Evolutionary conservation across 2,888 invertebrate species (phyloP).

Genomic region (Caenorhabditis virilis): DNA sequence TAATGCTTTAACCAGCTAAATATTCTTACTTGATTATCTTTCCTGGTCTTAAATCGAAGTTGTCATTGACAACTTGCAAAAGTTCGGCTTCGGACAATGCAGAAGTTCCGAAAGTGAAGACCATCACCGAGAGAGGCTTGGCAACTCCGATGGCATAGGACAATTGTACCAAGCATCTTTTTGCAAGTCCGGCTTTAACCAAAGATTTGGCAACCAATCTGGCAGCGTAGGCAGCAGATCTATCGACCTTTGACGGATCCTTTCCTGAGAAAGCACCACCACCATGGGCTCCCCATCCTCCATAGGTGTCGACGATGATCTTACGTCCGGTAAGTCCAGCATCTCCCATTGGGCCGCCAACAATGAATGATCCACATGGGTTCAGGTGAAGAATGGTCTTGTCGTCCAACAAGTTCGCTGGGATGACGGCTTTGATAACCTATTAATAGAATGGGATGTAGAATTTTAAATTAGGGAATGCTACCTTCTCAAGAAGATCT

Average conservation of each 20-base stretch:
- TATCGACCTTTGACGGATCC: slow-evolving; percentile 84
- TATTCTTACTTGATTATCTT: slow-evolving; percentile 90
- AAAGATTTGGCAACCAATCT: slow-evolving; percentile 99
- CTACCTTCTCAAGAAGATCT: slow-evolving; percentile 80
- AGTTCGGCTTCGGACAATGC: slow-evolving; percentile 79
- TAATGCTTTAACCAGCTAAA: slow-evolving; percentile 56
- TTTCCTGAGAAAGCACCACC: slow-evolving; percentile 99
- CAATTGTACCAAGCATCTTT: slow-evolving; percentile 92
- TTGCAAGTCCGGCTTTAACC: slow-evolving; percentile 90
- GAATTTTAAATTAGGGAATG: not conserved
- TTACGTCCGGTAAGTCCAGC: slow-evolving; percentile 83
- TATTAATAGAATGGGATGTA: not conserved
- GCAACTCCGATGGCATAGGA: slow-evolving; percentile 88
- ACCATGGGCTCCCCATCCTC: slow-evolving; percentile 99
- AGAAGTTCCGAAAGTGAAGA: slow-evolving; percentile 96
- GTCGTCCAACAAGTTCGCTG: slow-evolving; percentile 85
- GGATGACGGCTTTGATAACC: slow-evolving; percentile 81
- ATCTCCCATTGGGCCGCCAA: slow-evolving; percentile 81
- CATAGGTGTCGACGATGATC: slow-evolving; percentile 99
- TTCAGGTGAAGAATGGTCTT: slow-evolving; percentile 92
- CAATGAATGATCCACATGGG: slow-evolving; percentile 92
- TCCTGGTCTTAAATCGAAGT: slow-evolving; percentile 96
- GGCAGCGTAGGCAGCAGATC: slow-evolving; percentile 95
- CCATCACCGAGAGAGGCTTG: slow-evolving; percentile 92
- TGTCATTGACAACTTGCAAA: slow-evolving; percentile 84